These are phyloP conservation scores for Sminthurinus signatus DNA, from an alignment of 1,140 invertebrate species.

Conservation along the genomic window DNA sequence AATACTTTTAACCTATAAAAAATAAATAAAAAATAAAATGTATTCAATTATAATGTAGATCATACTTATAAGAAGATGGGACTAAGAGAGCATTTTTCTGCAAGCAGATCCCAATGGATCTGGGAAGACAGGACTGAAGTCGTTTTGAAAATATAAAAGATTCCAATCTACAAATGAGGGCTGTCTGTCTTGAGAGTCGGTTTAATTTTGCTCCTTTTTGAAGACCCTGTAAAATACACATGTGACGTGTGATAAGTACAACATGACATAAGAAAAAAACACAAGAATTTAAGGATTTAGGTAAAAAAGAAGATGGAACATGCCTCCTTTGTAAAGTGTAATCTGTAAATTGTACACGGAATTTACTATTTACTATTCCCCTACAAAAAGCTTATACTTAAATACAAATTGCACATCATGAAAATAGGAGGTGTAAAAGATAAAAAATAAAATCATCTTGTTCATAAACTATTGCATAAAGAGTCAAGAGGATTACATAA, in stretches of 20 bases:
- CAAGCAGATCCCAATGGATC: slow-evolving; percentile 56
- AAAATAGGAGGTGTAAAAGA: too few species aligned
- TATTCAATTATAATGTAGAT: too few species aligned
- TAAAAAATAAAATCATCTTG: too few species aligned
- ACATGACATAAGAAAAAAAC: not conserved
- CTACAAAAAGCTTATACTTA: too few species aligned
- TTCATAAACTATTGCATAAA: too few species aligned
- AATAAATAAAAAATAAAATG: not conserved
- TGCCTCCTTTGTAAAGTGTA: too few species aligned
- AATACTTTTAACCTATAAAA: not conserved
- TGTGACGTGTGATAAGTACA: not conserved
- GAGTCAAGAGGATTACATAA: too few species aligned
- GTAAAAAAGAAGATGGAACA: not conserved
- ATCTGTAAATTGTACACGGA: too few species aligned
- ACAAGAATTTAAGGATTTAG: not conserved
- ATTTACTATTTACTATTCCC: too few species aligned
- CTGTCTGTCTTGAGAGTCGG: slow-evolving; percentile 67
- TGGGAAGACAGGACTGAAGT: slow-evolving; percentile 57
- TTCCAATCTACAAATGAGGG: slow-evolving; percentile 69
- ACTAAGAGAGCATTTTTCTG: slow-evolving; percentile 63
- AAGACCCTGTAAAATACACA: slow-evolving; percentile 49
- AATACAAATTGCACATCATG: too few species aligned
- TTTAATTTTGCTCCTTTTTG: slow-evolving; percentile 72
- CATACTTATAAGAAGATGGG: slow-evolving; percentile 57
- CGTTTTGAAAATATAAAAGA: slow-evolving; percentile 70